phyloP scores from a whole-genome alignment of 2,113 vertebrate species.

The Hemicordylus capensis region DNA sequence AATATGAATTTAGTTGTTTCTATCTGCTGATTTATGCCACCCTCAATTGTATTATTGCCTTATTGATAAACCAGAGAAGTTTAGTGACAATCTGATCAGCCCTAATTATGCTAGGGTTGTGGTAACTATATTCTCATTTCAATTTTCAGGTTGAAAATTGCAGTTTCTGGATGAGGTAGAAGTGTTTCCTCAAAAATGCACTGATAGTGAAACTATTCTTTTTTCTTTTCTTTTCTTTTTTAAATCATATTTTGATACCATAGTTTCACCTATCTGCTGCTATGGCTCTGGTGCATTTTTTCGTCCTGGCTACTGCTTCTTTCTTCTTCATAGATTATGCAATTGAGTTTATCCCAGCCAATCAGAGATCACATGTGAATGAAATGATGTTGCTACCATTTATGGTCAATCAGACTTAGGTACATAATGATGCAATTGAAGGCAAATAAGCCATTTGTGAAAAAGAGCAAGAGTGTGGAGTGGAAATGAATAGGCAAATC shows the following conservation, averaged over 20 bases:
- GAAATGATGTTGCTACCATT: too few species aligned
- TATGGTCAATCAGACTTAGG: not conserved
- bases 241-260: not conserved
- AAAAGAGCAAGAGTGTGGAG: not conserved
- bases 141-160: not conserved
- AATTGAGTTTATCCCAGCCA: not conserved
- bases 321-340: not conserved
- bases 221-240: not conserved
- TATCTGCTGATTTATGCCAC: not conserved
- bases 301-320: not conserved
- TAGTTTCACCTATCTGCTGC: not conserved
- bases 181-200: not conserved
- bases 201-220: not conserved
- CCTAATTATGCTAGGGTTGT: not conserved
- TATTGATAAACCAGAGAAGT: not conserved
- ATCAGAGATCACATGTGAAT: not conserved
- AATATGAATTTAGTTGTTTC: too few species aligned
- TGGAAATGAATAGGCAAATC: not conserved
- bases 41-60: not conserved
- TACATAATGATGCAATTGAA: not conserved
- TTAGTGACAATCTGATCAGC: not conserved
- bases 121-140: not conserved
- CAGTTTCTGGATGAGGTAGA: not conserved
- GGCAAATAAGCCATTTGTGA: not conserved
- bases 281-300: not conserved